Evolutionary conservation across 2,888 invertebrate species (phyloP).

Genomic region (Pyrrhia umbra): DNA sequence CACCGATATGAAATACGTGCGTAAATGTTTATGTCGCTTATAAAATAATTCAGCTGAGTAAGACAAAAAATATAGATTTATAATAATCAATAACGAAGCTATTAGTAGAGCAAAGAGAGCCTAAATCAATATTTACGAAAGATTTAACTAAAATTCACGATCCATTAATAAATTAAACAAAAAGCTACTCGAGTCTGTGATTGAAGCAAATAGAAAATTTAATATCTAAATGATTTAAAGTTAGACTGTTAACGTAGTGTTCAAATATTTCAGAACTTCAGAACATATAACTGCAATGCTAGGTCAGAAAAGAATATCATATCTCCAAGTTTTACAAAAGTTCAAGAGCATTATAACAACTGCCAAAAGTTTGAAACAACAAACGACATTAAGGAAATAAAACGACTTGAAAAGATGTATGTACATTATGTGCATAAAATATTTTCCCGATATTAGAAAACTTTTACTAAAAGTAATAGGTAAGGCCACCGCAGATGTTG

Average conservation of each 20-base stretch:
- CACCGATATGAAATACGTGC: conserved; percentile 31
- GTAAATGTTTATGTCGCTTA: conserved; percentile 3
- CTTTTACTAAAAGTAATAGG: conserved; percentile 44
- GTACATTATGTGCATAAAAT: conserved; percentile 33
- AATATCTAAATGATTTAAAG: conserved; percentile 10
- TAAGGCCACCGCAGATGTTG: conserved; percentile 37
- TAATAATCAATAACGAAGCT: conserved; percentile 12
- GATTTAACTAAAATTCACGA: conserved; percentile 33
- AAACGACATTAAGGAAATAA: conserved; percentile 29
- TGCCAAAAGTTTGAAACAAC: conserved; percentile 26
- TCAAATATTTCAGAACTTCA: background rate
- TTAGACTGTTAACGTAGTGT: background rate
- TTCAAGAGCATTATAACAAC: conserved; percentile 8
- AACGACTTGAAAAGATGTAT: conserved; percentile 9
- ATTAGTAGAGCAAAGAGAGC: conserved; percentile 28
- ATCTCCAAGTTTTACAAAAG: conserved; percentile 7
- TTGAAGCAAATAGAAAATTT: conserved; percentile 16
- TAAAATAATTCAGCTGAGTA: conserved; percentile 1
- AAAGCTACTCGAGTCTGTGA: conserved; percentile 13
- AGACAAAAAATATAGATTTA: conserved; percentile 13
- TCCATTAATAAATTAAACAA: conserved; percentile 41
- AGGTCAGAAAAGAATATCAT: background rate
- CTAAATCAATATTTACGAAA: conserved; percentile 38
- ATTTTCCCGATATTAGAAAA: conserved; percentile 50
- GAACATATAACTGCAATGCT: background rate